Conservation (phyloP, 2,888 invertebrate species). For the Chloromyia formosa region DNA sequence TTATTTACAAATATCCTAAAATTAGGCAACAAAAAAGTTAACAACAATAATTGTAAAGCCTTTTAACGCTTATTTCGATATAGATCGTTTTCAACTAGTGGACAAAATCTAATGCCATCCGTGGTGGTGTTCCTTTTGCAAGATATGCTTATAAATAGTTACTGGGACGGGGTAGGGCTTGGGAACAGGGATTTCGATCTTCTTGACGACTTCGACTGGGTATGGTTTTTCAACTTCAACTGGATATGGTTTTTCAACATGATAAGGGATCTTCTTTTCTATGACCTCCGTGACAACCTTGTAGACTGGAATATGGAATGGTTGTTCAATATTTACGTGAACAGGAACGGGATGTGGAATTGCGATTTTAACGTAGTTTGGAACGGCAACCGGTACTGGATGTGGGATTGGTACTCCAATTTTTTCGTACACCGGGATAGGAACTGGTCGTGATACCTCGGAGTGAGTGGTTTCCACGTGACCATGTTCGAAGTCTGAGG, state of each 20-base stretch:
- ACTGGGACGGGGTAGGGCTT: slow-evolving; percentile 79
- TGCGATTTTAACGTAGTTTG: slow-evolving; percentile 70
- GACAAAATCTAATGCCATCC: slow-evolving; percentile 52
- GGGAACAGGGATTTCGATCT: slow-evolving; percentile 74
- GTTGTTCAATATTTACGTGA: slow-evolving; percentile 74
- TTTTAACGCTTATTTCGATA: slow-evolving; percentile 22
- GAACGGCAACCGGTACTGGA: slow-evolving; percentile 76
- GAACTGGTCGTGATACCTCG: slow-evolving; percentile 75
- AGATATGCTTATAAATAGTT: slow-evolving; percentile 78
- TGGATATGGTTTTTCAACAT: slow-evolving; percentile 73
- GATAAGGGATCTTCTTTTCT: slow-evolving; percentile 77
- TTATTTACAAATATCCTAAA: slow-evolving; percentile 45
- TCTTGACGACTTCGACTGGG: slow-evolving; percentile 79
- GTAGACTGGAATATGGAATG: slow-evolving; percentile 77
- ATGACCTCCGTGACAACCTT: slow-evolving; percentile 77
- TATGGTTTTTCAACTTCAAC: slow-evolving; percentile 79
- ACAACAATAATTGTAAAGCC: slow-evolving; percentile 38
- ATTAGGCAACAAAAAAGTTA: slow-evolving; percentile 48
- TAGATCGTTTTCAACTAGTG: slow-evolving; percentile 35
- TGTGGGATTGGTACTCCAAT: slow-evolving; percentile 78
- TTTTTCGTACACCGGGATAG: slow-evolving; percentile 76
- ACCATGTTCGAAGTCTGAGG: slow-evolving; percentile 66
- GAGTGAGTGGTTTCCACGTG: slow-evolving; percentile 69
- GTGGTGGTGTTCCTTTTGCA: slow-evolving; percentile 66
- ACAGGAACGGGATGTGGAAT: slow-evolving; percentile 81